Percentiles rank a stretch among this genome's conserved stretches.
Evolutionary conservation across 2,888 invertebrate genomes (phyloP).

Genomic region (Hylaea fasciaria): DNA sequence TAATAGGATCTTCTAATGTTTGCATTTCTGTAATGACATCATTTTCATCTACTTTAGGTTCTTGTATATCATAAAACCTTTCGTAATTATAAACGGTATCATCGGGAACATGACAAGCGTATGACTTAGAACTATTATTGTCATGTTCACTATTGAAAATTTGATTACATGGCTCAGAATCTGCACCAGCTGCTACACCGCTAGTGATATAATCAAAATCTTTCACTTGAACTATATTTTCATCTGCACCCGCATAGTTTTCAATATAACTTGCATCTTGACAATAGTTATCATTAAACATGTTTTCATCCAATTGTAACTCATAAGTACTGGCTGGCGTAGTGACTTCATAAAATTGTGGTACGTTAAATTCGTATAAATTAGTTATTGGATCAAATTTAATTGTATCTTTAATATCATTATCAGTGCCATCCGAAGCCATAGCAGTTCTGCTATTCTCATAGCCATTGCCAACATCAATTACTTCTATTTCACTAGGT

Average conservation of each 20-base stretch:
- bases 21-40: too few species aligned
- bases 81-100: too few species aligned
- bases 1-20: too few species aligned
- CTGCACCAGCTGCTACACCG: too few species aligned
- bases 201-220: background rate
- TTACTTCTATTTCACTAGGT: background rate
- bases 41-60: too few species aligned
- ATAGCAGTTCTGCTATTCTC: background rate
- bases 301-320: background rate
- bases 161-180: too few species aligned
- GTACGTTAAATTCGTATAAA: background rate
- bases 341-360: background rate
- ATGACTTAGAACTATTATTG: too few species aligned
- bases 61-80: too few species aligned
- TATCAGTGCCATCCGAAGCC: background rate
- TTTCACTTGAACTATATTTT: background rate
- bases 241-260: background rate
- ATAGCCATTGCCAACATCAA: background rate
- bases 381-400: background rate
- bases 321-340: background rate
- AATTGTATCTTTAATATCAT: background rate
- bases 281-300: background rate
- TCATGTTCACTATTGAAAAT: too few species aligned
- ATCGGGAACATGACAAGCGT: too few species aligned
- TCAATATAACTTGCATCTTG: background rate